Percentiles rank a stretch among this genome's conserved stretches.
phyloP scores from a whole-genome alignment of 1,140 invertebrate species.

The Amyelois transitella region DNA sequence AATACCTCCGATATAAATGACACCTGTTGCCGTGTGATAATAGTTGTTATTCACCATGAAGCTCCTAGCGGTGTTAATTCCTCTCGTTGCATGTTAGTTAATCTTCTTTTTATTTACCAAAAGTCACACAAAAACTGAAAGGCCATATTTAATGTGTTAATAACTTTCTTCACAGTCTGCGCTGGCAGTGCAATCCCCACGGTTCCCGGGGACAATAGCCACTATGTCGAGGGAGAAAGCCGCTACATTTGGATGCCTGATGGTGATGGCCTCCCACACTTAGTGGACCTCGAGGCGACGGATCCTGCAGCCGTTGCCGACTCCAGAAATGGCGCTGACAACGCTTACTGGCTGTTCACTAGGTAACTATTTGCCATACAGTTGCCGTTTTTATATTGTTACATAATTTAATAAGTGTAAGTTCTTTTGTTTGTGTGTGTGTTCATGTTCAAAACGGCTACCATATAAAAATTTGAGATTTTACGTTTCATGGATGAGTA shows the following conservation, averaged over 20 bases:
- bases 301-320: conserved; percentile 1
- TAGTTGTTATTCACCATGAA: neutral
- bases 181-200: conserved; percentile 7
- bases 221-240: conserved; percentile 27
- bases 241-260: conserved; percentile 30
- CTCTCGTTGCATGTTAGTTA: neutral
- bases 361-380: no score
- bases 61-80: neutral
- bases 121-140: no score
- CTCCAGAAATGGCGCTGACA: conserved; percentile 19
- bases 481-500: no score
- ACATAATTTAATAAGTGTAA: neutral
- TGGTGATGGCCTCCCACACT: conserved; percentile 16
- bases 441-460: no score
- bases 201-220: conserved; percentile 25
- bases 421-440: no score
- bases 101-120: no score
- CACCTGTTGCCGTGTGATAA: neutral
- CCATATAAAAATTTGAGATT: no score
- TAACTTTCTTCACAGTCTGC: conserved; percentile 11
- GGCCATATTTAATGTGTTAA: neutral
- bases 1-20: neutral
- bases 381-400: conserved; percentile 2
- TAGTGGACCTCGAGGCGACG: conserved; percentile 26
- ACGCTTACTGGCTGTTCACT: conserved; percentile 27